Evolutionary conservation across 2,888 invertebrate genomes (phyloP).

Genomic region (Apamea epomidion): DNA sequence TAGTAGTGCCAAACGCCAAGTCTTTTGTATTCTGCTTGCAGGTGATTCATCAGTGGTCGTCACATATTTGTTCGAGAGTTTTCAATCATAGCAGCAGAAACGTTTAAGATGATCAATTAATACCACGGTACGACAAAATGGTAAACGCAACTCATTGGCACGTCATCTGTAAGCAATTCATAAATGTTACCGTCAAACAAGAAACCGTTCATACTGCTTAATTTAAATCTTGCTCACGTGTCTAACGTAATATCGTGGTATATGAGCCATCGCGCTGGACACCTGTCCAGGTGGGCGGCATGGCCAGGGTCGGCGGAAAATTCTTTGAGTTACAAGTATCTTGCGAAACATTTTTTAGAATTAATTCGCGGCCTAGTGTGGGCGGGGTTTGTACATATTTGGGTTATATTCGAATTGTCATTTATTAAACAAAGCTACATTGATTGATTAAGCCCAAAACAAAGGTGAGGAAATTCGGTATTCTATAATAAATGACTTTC

Average conservation of each 20-base stretch:
- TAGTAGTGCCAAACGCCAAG: constrained; percentile 80
- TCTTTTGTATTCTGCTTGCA: constrained; percentile 80
- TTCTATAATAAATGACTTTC: constrained; percentile 21
- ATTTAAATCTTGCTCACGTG: constrained; percentile 75
- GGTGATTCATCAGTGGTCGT: constrained; percentile 77
- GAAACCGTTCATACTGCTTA: constrained; percentile 56
- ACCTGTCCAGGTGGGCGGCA: constrained; percentile 87
- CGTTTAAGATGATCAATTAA: constrained; percentile 39
- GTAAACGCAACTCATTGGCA: constrained; percentile 46
- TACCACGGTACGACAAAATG: constrained; percentile 47
- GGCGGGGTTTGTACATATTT: constrained; percentile 56
- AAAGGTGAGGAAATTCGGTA: constrained; percentile 16
- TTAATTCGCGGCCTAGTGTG: constrained; percentile 59
- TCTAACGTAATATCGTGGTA: constrained; percentile 73
- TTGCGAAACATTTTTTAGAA: constrained; percentile 72
- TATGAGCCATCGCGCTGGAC: constrained; percentile 79
- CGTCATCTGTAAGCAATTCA: constrained; percentile 51
- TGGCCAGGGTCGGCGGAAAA: constrained; percentile 78
- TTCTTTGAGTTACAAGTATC: constrained; percentile 69
- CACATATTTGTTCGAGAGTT: constrained; percentile 70
- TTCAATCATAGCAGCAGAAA: constrained; percentile 63
- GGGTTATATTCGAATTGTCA: constrained; percentile 39
- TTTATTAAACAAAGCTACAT: constrained; percentile 32
- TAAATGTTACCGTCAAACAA: constrained; percentile 43
- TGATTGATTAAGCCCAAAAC: constrained; percentile 35